Base-by-base conservation (phyloP, 2,888 invertebrate genomes). In the Pharmacophagus antenor region DNA sequence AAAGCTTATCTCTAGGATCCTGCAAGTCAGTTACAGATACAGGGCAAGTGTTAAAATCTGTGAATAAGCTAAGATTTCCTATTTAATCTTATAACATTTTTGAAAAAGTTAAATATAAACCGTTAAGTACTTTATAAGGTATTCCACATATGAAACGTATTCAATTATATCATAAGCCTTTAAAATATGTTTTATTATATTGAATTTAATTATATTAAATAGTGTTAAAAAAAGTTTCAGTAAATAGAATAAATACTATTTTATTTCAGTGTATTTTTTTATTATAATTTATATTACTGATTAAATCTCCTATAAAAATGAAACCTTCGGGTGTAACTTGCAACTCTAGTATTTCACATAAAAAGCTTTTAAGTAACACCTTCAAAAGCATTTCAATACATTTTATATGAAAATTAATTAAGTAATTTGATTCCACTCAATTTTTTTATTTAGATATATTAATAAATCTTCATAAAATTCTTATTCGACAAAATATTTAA, bases 1-100 rank as follows among this genome's bases (percentile, higher is more conserved):
- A 59, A 51, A 54, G 54, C 59, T 54, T 49, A 54, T 18, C 37
- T 47, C 31, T 12, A 31, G 25, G 15, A 50, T 37, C n/a, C 18
- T 44, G 42, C 8, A n/a, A 44, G 18, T 7, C 18, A 18, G 42
- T 44, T 44, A 44, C 42, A 18, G 18, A 44, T n/a, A 18, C 18
- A 18, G 42, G 17, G 18, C 1, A 42, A 18, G n/a, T 37, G 37
- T 37, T 37, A 37, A 15, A n/a, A 37, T 37, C 37, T 37, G 10
- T 37, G 5, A n/a, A 31, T 15, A n/a, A n/a, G n/a, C n/a, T n/a
- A n/a, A n/a, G n/a, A n/a, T n/a, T n/a, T n/a, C n/a, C n/a, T n/a
- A n/a, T n/a, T n/a, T n/a, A n/a, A n/a, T n/a, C n/a, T n/a, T n/a
- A n/a, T n/a, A n/a, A n/a, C n/a, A n/a, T n/a, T n/a, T n/a, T n/a